A percentile compares a stretch with the other conserved stretches of the same genome.
Conservation (phyloP, 2,113 vertebrate species). For the Phainopepla nitens region DNA sequence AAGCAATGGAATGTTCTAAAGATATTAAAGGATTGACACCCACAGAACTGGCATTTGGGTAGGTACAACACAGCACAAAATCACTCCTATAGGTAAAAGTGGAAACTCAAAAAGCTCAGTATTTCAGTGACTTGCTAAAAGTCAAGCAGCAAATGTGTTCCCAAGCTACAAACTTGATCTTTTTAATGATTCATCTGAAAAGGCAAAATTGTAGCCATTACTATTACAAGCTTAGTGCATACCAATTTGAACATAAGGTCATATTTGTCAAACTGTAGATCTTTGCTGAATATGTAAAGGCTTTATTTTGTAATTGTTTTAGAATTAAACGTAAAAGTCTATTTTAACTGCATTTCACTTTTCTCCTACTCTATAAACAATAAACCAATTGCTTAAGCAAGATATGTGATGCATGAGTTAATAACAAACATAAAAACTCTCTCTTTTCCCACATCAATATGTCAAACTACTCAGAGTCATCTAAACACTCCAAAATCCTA, state of each 20-base stretch:
- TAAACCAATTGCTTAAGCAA: neutral
- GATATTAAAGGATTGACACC: neutral
- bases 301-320: neutral
- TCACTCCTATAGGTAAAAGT: neutral
- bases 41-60: neutral
- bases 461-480: neutral
- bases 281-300: neutral
- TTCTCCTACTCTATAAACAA: neutral
- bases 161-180: neutral
- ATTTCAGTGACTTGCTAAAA: neutral
- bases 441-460: neutral
- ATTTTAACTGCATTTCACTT: neutral
- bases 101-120: neutral
- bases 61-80: neutral
- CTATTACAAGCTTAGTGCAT: neutral
- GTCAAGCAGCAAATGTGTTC: neutral
- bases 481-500: neutral
- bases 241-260: neutral
- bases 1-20: slow-evolving; percentile 17
- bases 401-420: neutral
- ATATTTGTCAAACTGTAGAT: neutral
- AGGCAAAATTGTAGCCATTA: neutral
- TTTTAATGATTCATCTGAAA: neutral
- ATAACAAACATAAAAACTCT: neutral
- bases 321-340: neutral